Percentiles rank a stretch among this genome's conserved stretches.
phyloP scores from a whole-genome alignment of 2,113 vertebrate species.

The cattle (Bos taurus) region DNA sequence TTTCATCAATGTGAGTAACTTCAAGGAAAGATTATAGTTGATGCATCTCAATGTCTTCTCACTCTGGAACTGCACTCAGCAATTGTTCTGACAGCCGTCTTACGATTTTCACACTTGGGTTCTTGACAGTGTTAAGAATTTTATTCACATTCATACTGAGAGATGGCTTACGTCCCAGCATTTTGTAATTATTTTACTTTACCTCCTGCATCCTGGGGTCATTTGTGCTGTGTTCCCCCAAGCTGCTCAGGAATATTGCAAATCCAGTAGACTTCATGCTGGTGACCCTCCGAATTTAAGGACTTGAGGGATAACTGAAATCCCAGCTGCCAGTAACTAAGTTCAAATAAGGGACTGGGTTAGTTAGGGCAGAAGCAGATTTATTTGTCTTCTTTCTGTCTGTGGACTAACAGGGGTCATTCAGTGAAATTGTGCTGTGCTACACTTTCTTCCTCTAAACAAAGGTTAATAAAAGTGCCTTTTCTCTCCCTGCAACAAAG shows the following conservation, averaged over 20 bases:
- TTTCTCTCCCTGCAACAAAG: background rate
- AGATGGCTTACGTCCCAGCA: conserved; percentile 34
- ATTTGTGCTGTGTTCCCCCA: background rate
- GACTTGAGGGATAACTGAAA: background rate
- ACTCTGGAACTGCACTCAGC: background rate
- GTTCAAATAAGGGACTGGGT: background rate
- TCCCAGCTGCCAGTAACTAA: background rate
- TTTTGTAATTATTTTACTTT: conserved; percentile 61
- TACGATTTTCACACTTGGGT: conserved; percentile 31
- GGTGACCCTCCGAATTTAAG: background rate
- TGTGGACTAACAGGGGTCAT: background rate
- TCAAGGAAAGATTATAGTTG: conserved; percentile 7
- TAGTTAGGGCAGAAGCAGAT: background rate
- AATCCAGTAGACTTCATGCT: background rate
- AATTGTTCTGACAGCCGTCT: background rate
- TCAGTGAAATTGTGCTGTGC: background rate
- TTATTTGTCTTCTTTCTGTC: background rate
- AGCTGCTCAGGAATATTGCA: background rate
- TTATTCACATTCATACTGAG: conserved; percentile 46
- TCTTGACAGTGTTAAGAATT: conserved; percentile 35
- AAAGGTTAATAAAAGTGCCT: background rate
- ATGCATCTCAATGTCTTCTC: background rate
- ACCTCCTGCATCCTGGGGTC: conserved; percentile 3
- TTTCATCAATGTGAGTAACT: conserved; percentile 21
- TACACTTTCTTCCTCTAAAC: background rate